phyloP scores from a whole-genome alignment of 2,113 vertebrate species.

The Brachypteracias leptosomus region DNA sequence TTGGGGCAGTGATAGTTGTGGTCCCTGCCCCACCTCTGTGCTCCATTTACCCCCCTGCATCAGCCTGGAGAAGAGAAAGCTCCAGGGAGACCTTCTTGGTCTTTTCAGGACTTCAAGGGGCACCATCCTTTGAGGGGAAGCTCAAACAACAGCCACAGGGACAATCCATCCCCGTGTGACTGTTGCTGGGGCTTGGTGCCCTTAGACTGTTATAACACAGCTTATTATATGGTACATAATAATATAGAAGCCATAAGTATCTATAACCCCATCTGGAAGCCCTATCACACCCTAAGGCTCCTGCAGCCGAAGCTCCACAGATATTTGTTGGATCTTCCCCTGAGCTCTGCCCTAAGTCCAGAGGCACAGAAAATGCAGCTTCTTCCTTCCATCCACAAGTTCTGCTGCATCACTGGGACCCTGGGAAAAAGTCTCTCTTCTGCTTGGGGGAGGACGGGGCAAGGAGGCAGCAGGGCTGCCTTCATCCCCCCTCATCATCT shows the following conservation, averaged over 20 bases:
- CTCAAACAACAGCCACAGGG: background rate
- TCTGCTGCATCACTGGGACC: background rate
- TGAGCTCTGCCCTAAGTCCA: fast-evolving
- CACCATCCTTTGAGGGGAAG: background rate
- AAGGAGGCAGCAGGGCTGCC: background rate
- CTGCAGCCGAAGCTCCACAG: background rate
- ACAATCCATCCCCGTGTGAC: fast-evolving
- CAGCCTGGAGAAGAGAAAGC: background rate
- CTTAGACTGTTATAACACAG: background rate
- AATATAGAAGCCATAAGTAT: background rate
- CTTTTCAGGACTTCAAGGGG: no score
- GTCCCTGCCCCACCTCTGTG: background rate
- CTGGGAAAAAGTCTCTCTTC: background rate
- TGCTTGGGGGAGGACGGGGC: background rate
- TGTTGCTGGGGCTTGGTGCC: background rate
- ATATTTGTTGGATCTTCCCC: background rate
- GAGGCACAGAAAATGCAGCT: no score
- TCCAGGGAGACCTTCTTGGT: background rate
- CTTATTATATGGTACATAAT: background rate
- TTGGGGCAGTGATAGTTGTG: background rate
- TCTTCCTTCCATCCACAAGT: background rate
- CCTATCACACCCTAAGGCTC: background rate
- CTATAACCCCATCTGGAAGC: background rate
- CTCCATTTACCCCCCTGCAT: background rate
- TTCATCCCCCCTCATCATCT: background rate